phyloP scores from a whole-genome alignment of 30 jellyfish, hydroid and myxozoan species.

The Aurelia sp. region DNA sequence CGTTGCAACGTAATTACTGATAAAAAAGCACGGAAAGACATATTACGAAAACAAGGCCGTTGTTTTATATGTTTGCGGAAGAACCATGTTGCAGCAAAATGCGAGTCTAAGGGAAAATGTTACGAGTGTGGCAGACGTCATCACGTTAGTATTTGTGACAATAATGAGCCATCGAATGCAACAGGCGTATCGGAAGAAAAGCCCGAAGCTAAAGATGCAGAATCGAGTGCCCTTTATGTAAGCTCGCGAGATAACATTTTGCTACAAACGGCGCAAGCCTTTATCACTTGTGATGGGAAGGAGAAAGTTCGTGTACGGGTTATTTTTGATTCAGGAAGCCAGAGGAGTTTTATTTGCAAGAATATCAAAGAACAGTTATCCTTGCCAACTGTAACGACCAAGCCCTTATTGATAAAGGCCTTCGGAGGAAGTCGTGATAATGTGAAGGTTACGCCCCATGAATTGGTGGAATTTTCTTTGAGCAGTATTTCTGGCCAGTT shows the following conservation, averaged over 20 bases:
- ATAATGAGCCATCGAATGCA: neutral
- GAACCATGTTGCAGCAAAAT: too few species aligned
- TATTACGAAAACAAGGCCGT: too few species aligned
- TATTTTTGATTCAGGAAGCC: slow-evolving; percentile 39
- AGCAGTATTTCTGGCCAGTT: neutral
- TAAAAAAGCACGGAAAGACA: slow-evolving; percentile 30
- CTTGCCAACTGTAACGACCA: neutral
- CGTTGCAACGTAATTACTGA: slow-evolving; percentile 11
- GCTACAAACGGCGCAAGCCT: slow-evolving; percentile 41
- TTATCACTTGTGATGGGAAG: neutral
- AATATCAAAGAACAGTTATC: neutral
- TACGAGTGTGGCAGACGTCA: neutral
- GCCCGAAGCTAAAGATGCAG: too few species aligned
- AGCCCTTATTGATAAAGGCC: neutral
- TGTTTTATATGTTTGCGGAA: too few species aligned
- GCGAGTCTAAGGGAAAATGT: too few species aligned
- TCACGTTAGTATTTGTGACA: slow-evolving; percentile 27
- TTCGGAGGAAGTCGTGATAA: neutral
- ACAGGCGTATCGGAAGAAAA: neutral
- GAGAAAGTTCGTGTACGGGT: slow-evolving; percentile 25
- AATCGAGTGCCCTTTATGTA: slow-evolving; percentile 15
- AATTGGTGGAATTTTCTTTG: neutral
- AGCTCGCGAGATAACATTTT: slow-evolving; percentile 3
- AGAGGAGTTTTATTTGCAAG: neutral
- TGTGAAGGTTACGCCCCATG: neutral